Evolutionary conservation across 2,113 vertebrate genomes (phyloP).

Genomic region (Anhinga anhinga): DNA sequence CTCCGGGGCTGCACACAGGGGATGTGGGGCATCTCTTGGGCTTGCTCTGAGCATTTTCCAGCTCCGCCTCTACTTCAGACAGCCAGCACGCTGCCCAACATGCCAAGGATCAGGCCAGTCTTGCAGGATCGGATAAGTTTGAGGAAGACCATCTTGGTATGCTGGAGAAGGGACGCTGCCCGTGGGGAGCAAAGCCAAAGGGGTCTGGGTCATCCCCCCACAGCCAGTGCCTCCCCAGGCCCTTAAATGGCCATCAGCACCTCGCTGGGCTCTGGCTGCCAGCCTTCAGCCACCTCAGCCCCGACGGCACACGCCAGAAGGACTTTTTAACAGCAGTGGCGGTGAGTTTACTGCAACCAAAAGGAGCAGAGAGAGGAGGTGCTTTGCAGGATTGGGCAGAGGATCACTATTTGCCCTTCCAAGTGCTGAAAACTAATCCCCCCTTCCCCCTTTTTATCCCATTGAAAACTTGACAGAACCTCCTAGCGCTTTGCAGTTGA

Average conservation of each 20-base stretch:
- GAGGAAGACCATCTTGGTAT: neutral
- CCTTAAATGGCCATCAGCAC: neutral
- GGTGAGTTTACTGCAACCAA: neutral
- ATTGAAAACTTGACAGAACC: constrained; percentile 68
- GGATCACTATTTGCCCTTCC: constrained; percentile 33
- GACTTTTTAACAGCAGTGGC: neutral
- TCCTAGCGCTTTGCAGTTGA: constrained; percentile 64
- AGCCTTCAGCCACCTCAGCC: neutral
- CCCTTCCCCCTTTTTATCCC: constrained; percentile 53
- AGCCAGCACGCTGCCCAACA: neutral
- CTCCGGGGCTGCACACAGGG: accelerated
- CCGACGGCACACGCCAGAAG: accelerated
- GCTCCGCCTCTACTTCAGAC: neutral
- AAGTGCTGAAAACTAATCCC: constrained; percentile 43
- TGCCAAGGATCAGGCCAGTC: neutral
- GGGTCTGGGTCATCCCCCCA: neutral
- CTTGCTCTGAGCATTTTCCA: neutral
- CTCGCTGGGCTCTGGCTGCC: neutral
- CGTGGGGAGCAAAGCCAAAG: neutral
- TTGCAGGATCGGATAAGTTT: neutral
- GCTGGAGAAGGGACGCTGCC: neutral
- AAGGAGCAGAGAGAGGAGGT: neutral
- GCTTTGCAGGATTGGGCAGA: neutral
- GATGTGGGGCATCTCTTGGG: accelerated
- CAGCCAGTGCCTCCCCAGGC: neutral